Conservation (phyloP, 2,888 invertebrate genomes). For the Apamea crenata region DNA sequence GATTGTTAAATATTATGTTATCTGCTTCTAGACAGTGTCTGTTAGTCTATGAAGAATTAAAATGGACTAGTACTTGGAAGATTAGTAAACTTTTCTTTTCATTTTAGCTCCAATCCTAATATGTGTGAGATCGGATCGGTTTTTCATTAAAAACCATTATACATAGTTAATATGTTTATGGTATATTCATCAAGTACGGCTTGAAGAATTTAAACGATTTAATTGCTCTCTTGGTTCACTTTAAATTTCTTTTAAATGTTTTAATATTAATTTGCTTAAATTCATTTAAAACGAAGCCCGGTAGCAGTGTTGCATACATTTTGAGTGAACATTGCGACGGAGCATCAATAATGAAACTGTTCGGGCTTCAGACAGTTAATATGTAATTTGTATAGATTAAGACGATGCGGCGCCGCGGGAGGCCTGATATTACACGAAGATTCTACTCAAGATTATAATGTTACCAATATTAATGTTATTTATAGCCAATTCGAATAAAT, state of each 20-base stretch:
- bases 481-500: conserved; percentile 19
- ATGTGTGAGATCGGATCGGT: not conserved
- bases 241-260: conserved; percentile 27
- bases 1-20: not conserved
- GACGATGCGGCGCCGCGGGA: conserved; percentile 50
- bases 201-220: conserved; percentile 31
- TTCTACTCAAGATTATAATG: conserved; percentile 49
- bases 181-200: not conserved
- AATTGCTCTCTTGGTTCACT: conserved; percentile 20
- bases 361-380: conserved; percentile 39
- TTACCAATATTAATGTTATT: conserved; percentile 48
- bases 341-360: conserved; percentile 48
- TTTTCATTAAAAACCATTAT: not conserved
- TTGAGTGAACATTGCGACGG: conserved; percentile 24
- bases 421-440: conserved; percentile 39
- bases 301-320: conserved; percentile 46
- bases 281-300: conserved; percentile 39
- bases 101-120: not conserved
- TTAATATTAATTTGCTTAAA: conserved; percentile 33
- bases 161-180: conserved; percentile 10
- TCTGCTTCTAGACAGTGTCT: not conserved
- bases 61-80: not conserved
- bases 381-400: conserved; percentile 56
- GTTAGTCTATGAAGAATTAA: not conserved
- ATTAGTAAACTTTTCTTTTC: not conserved